Evolutionary conservation across 1,140 invertebrate genomes (phyloP).

Genomic region (Brachionus koreanus): DNA sequence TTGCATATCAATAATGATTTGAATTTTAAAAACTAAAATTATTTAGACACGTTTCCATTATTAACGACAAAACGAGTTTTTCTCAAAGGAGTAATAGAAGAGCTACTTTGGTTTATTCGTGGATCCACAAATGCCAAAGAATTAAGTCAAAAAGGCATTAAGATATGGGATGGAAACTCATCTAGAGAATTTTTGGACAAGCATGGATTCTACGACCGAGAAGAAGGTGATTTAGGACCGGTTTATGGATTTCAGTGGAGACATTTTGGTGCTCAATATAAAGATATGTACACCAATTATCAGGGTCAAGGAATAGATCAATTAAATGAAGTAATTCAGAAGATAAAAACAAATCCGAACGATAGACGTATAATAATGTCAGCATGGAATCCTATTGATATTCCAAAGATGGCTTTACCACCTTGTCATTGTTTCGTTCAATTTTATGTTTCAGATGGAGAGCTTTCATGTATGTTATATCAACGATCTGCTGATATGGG

Average conservation of each 20-base stretch:
- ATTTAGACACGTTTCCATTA: slow-evolving; percentile 68
- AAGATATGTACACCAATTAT: slow-evolving; percentile 78
- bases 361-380: slow-evolving; percentile 86
- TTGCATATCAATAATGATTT: not conserved
- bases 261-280: slow-evolving; percentile 91
- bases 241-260: slow-evolving; percentile 81
- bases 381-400: slow-evolving; percentile 81
- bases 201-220: slow-evolving; percentile 76
- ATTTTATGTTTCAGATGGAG: slow-evolving; percentile 81
- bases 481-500: slow-evolving; percentile 97
- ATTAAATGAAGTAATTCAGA: slow-evolving; percentile 67
- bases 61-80: slow-evolving; percentile 95
- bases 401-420: slow-evolving; percentile 83
- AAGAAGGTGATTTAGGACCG: slow-evolving; percentile 67
- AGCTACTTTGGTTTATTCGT: slow-evolving; percentile 81
- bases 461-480: slow-evolving; percentile 83
- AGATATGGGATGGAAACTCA: slow-evolving; percentile 97
- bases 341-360: slow-evolving; percentile 74
- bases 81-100: slow-evolving; percentile 85
- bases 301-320: slow-evolving; percentile 83
- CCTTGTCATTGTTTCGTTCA: slow-evolving; percentile 92
- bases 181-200: slow-evolving; percentile 82
- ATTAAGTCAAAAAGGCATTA: slow-evolving; percentile 76
- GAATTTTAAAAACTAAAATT: slow-evolving; percentile 9
- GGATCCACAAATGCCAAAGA: slow-evolving; percentile 88